Conservation (phyloP, 2,113 vertebrate genomes). For the Lutjanus erythropterus region DNA sequence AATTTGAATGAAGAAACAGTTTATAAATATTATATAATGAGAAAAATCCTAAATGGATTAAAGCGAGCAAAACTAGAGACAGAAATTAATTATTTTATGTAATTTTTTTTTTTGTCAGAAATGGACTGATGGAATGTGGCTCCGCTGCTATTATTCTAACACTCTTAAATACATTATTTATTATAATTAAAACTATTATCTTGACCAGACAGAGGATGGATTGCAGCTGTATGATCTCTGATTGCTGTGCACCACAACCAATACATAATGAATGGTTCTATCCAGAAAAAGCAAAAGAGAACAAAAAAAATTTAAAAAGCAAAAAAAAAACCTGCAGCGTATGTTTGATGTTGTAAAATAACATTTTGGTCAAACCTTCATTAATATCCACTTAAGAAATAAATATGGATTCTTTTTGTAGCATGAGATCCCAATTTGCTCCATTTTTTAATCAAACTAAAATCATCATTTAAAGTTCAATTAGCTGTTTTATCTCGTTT, state of each 20-base stretch:
- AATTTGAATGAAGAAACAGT: neutral
- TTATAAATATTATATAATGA: neutral
- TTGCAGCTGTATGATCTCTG: neutral
- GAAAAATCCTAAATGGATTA: neutral
- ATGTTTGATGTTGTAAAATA: constrained; percentile 24
- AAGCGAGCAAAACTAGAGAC: neutral
- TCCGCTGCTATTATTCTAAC: neutral
- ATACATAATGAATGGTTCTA: neutral
- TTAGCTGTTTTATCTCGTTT: constrained; percentile 24
- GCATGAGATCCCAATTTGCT: constrained; percentile 21
- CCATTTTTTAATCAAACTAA: constrained; percentile 46
- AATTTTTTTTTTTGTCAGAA: neutral
- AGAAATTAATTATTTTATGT: neutral
- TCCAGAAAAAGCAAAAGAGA: neutral
- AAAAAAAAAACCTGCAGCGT: neutral
- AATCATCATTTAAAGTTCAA: constrained; percentile 58
- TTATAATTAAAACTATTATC: neutral
- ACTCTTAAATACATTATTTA: neutral
- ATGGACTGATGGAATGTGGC: neutral
- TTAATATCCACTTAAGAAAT: constrained; percentile 19
- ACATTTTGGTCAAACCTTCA: constrained; percentile 44
- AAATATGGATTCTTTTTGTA: neutral
- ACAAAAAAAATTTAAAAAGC: neutral
- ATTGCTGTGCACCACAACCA: neutral
- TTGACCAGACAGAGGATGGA: neutral